phyloP scores from a whole-genome alignment of 2,888 invertebrate genomes.

The Lochmaea capreae region DNA sequence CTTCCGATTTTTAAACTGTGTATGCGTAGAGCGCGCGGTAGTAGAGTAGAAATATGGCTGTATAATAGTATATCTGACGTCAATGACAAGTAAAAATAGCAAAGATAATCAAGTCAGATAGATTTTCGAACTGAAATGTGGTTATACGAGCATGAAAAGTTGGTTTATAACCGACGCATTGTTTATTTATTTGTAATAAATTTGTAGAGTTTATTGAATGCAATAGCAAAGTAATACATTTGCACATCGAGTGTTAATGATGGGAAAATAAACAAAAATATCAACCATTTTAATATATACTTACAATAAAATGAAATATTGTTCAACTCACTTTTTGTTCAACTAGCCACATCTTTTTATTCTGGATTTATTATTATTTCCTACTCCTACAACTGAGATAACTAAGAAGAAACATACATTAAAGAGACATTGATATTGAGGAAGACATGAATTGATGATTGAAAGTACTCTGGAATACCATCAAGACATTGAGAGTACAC shows the following conservation, averaged over 20 bases:
- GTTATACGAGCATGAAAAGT: neutral
- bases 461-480: too few relatives aligned
- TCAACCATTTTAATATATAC: neutral
- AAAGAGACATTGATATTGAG: too few relatives aligned
- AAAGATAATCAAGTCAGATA: conserved; percentile 25
- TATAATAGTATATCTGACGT: conserved; percentile 30
- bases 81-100: conserved; percentile 31
- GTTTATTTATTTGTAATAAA: conserved; percentile 18
- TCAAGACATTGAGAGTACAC: too few relatives aligned
- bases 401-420: too few relatives aligned
- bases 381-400: too few relatives aligned
- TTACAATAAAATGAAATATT: neutral
- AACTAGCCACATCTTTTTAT: too few relatives aligned
- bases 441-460: too few relatives aligned
- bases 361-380: too few relatives aligned
- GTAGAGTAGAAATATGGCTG: conserved; percentile 24
- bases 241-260: neutral
- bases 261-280: neutral
- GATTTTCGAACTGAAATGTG: conserved; percentile 17
- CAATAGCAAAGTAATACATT: neutral
- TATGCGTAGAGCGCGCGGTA: neutral
- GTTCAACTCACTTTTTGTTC: too few relatives aligned
- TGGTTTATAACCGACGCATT: neutral
- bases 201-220: conserved; percentile 4
- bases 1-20: neutral